Percentiles rank a stretch among this genome's conserved stretches.
Conservation (phyloP, 2,113 vertebrate species). For the Oreotragus oreotragus region DNA sequence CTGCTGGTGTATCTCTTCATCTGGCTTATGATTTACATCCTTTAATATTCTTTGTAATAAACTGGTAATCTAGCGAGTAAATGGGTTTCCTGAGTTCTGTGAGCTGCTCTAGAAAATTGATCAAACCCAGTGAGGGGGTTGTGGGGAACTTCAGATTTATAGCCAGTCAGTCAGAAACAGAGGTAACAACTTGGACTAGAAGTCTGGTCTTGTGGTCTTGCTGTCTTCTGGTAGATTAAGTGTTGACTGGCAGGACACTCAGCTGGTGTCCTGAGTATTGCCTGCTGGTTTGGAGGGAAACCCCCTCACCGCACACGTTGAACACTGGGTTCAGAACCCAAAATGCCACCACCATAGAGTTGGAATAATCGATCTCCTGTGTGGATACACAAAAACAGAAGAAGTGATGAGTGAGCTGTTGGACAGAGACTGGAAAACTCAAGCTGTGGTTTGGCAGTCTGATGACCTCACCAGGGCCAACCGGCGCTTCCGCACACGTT, state of each 20-base stretch:
- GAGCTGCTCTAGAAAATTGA: background rate
- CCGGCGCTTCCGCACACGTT: too few relatives aligned
- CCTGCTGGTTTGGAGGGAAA: background rate
- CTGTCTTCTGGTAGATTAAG: background rate
- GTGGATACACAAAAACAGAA: background rate
- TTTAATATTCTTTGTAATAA: background rate
- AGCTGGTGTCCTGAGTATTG: background rate
- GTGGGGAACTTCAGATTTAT: background rate
- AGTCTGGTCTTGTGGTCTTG: background rate
- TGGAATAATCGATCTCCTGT: background rate
- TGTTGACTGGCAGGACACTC: background rate
- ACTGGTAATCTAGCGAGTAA: background rate
- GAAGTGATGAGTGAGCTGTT: background rate
- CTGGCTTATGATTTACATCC: background rate
- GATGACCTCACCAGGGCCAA: background rate
- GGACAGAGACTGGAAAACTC: background rate
- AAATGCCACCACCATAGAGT: background rate
- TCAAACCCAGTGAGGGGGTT: background rate
- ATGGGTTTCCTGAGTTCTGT: background rate
- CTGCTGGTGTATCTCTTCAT: background rate
- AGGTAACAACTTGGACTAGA: background rate
- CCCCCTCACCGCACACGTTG: accelerated
- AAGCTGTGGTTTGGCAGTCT: background rate
- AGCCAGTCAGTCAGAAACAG: background rate
- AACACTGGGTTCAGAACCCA: background rate